Percentiles rank a stretch among this genome's conserved stretches.
Conservation (phyloP, 1,140 invertebrate species). For the Euura saliciscinereae region DNA sequence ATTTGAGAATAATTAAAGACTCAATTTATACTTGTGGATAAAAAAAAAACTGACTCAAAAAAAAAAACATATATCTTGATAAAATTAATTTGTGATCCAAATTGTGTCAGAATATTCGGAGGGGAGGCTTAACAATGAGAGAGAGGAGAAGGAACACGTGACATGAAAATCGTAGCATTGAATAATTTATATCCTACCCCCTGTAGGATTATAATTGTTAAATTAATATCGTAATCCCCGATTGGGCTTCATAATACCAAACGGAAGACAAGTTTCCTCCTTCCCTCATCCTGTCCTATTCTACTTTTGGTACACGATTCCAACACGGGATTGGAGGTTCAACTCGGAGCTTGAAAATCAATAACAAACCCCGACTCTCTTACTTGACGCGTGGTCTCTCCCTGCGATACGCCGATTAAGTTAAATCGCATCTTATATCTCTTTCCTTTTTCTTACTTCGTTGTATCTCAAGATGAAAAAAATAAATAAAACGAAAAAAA, state of each 20-base stretch:
- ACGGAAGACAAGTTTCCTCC: not conserved
- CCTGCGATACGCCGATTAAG: not conserved
- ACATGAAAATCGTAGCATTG: no score
- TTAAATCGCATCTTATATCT: slow-evolving; percentile 7
- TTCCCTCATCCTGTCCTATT: not conserved
- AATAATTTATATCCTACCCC: no score
- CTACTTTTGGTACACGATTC: not conserved
- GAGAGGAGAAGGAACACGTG: no score
- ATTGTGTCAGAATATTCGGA: no score
- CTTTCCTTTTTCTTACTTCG: not conserved
- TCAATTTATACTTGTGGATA: no score
- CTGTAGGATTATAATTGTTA: no score
- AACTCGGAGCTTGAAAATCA: slow-evolving; percentile 3
- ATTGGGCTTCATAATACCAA: not conserved
- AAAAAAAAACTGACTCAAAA: no score
- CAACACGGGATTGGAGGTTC: not conserved
- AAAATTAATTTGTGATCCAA: no score
- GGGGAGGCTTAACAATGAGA: no score
- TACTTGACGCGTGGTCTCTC: not conserved
- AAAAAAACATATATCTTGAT: no score
- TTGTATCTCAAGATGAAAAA: no score
- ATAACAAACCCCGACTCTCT: not conserved
- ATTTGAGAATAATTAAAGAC: no score
- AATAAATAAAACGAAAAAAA: not conserved
- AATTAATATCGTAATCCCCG: not conserved